Evolutionary conservation across 2,888 invertebrate genomes (phyloP), one percentile per base, ranked within the genome.

Genomic region (Andrena chrysosceles): DNA sequence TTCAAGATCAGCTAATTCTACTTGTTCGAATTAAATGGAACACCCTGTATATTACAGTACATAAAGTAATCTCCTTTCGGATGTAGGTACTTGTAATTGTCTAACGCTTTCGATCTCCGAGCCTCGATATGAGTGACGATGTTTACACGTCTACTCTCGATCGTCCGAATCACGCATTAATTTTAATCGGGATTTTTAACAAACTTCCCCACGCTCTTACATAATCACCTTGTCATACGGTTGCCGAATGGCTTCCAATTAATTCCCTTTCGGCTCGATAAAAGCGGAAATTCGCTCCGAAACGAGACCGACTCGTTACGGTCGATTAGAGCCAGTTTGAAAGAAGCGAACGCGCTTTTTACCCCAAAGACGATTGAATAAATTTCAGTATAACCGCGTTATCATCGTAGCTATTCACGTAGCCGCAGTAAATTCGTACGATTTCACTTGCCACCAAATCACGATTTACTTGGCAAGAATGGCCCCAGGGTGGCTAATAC

Each of bases 391-490:
- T 26, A 49, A 69, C 13, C 59, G 59, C 29, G 56, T 29, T 67
- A 60, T 62, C 26, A 20, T 16, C 42, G 42, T 1, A n/a, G 42
- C 4, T 13, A 7, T 71, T 56, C 35, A 23, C 69, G 60, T 70
- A 54, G 35, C 62, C 70, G 23, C 31, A 26, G 70, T 69, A 75
- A 62, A 62, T 75, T 69, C 42, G 23, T 70, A 62, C 59, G 59
- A 60, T 26, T 42, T 26, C 29, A 42, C 35, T 42, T 42, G 74
- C 42, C 16, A 16, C 42, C 42, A 16, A 42, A 16, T 42, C 31
- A 48, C 59, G 42, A 74, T 33, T 67, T 23, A 33, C 42, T 16
- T 3, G 31, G 42, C 10, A 6, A 10, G n/a, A 48, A 16, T 42
- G 29, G 42, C 16, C 42, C 42, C 42, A 5, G 10, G 26, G 2